Evolutionary conservation across 2,888 invertebrate species (phyloP), one percentile per base, ranked within the genome.

Genomic region (Parnassius glacialis): DNA sequence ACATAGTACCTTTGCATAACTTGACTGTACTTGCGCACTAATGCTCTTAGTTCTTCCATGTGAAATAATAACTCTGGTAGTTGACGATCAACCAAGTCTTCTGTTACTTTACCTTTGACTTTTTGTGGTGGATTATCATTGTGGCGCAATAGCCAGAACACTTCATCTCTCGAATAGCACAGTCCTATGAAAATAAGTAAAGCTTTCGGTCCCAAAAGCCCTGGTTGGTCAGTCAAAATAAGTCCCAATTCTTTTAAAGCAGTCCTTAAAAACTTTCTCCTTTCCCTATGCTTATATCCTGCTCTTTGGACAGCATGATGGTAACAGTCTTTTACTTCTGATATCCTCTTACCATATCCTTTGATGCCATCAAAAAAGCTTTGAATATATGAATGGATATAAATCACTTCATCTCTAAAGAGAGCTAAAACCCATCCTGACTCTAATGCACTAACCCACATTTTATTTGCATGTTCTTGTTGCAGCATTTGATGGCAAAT

Each of bases 1-100:
- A 99, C 97, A 86, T 98, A 99, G 84, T 99, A 99, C 68, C 98
- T 93, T 85, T 99, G 99, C 92, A 99, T 96, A 10, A 99, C 98
- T 90, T 98, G 97, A 73, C 97, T 97, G 83, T 99, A 98, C 82
- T 99, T 99, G 67, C 98, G 94, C 5, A 99, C 97, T 59, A 99
- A 90, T 34, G 97, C 97, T 74, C 99, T 93, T 57, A 99, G 86
- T 84, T 99, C 99, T 83, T 99, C 98, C 95, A 99, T 99, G 79
- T 99, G 98, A 80, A 99, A 99, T 10, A 99, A 90, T 52, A 99
- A 90, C 84, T 99, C 99, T 1, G 99, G 99, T 52, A 99, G 92
- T 80, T 99, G 99, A 61, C 99, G 93, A 82, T 99, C 99, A 0
- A 98, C 96, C 61, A 99, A 91, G 86, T 98, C 98, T 85, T 98